Evolutionary conservation across 1,140 invertebrate species (phyloP).

Genomic region (Sarcophaga bullata): DNA sequence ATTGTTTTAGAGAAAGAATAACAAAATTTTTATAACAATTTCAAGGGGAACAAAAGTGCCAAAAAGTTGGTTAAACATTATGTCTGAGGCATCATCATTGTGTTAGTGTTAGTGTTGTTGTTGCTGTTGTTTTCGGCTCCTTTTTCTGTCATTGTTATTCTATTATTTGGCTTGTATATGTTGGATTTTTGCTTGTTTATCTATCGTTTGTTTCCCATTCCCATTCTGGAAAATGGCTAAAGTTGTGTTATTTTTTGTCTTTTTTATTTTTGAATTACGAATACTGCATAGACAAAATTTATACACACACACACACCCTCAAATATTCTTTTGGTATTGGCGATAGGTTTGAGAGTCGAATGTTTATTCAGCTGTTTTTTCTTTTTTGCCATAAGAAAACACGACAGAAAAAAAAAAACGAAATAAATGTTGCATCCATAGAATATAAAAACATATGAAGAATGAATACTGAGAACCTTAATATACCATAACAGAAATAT

Average conservation of each 20-base stretch:
- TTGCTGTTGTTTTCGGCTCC: background rate
- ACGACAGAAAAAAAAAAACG: background rate
- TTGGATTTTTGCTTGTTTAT: too few relatives aligned
- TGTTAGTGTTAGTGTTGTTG: background rate
- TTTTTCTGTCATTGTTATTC: too few relatives aligned
- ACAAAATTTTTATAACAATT: background rate
- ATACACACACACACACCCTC: too few relatives aligned
- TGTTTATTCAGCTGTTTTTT: constrained; percentile 12
- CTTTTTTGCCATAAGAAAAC: background rate
- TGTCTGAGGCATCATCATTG: background rate
- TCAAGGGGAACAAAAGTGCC: background rate
- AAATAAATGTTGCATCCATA: background rate
- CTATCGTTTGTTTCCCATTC: too few relatives aligned
- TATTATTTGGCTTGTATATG: too few relatives aligned
- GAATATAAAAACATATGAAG: constrained; percentile 7
- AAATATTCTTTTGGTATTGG: too few relatives aligned
- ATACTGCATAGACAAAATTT: too few relatives aligned
- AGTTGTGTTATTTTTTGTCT: background rate
- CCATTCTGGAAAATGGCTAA: background rate
- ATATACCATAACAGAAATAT: background rate
- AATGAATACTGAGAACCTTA: background rate
- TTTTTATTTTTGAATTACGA: background rate
- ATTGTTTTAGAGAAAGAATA: background rate
- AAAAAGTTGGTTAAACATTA: constrained; percentile 18
- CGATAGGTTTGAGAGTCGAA: background rate